These are phyloP conservation scores for Ecdyonurus torrentis DNA, from an alignment of 2,888 invertebrate genomes.

Conservation along the genomic window DNA sequence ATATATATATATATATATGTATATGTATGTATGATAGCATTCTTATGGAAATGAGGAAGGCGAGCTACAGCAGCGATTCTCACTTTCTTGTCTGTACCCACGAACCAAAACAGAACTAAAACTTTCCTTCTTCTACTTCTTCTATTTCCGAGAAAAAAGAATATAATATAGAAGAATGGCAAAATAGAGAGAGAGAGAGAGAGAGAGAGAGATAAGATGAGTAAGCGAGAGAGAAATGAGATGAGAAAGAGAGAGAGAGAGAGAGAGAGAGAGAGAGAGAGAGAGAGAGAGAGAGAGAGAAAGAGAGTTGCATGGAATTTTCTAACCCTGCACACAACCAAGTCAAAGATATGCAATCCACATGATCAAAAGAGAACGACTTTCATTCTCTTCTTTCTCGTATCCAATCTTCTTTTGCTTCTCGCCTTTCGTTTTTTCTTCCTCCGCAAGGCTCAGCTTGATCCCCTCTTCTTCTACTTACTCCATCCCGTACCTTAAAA, in stretches of 20 bases:
- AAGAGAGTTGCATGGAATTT: not conserved
- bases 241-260: no score
- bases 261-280: no score
- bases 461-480: no score
- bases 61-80: not conserved
- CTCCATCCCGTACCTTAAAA: not conserved
- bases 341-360: not conserved
- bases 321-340: not conserved
- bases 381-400: not conserved
- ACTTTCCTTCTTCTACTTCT: not conserved
- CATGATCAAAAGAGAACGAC: not conserved
- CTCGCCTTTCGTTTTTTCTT: not conserved
- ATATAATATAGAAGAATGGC: no score
- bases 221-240: no score
- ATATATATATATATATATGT: no score
- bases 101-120: no score
- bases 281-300: no score
- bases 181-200: no score
- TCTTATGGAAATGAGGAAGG: not conserved
- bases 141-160: not conserved
- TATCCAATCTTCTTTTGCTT: not conserved
- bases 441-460: no score
- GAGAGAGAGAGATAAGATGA: no score
- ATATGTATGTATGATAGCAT: not conserved
- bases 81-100: not conserved